Conservation (phyloP, 1,140 invertebrate species). For the Procambarus virginalis region DNA sequence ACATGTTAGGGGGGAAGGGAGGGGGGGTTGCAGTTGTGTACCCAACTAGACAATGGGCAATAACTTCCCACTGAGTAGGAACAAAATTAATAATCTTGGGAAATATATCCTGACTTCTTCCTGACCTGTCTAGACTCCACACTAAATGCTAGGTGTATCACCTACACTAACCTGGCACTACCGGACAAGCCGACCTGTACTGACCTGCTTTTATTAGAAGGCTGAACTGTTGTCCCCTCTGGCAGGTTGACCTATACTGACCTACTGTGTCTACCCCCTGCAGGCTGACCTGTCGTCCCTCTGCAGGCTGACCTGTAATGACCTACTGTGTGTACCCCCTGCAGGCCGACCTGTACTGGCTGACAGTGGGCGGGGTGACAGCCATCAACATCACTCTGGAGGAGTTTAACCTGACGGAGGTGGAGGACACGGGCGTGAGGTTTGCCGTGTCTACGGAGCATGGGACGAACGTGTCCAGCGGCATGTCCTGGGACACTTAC, state of each 20-base stretch:
- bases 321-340: neutral
- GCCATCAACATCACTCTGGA: neutral
- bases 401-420: conserved; percentile 6
- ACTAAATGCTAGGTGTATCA: too few relatives aligned
- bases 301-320: neutral
- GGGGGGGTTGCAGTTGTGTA: too few relatives aligned
- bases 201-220: neutral
- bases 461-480: neutral
- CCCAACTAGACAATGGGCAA: too few relatives aligned
- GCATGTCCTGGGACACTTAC: neutral
- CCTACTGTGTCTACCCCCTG: too few relatives aligned
- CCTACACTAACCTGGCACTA: too few relatives aligned
- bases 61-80: too few relatives aligned
- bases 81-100: too few relatives aligned
- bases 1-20: too few relatives aligned
- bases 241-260: neutral
- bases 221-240: too few relatives aligned
- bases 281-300: neutral
- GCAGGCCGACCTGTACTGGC: neutral
- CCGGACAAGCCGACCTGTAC: too few relatives aligned
- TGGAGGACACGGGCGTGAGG: neutral
- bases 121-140: too few relatives aligned
- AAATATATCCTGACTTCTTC: too few relatives aligned
- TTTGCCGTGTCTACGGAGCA: neutral
- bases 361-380: neutral